A percentile compares a stretch with the other conserved stretches of the same genome.
Evolutionary conservation across 2,797 vertebrate genomes (phyloP).

Genomic region (Squalus acanthias): DNA sequence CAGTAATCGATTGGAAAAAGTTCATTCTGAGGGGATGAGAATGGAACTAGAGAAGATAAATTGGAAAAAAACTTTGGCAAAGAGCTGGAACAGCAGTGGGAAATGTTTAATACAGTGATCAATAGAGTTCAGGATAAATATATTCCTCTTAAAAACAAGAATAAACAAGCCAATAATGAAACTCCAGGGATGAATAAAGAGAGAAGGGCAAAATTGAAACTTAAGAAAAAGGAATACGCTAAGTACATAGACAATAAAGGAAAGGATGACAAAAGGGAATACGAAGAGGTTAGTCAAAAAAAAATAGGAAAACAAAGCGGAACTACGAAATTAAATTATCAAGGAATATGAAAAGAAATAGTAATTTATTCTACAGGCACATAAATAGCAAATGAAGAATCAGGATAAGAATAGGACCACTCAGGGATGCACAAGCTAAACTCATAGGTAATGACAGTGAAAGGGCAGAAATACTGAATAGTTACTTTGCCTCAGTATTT

Average conservation of each 20-base stretch:
- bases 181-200: not conserved
- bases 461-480: too few relatives aligned
- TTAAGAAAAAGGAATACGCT: not conserved
- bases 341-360: too few relatives aligned
- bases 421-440: too few relatives aligned
- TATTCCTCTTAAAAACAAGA: not conserved
- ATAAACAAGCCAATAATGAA: not conserved
- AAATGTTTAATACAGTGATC: not conserved
- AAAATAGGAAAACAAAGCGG: not conserved
- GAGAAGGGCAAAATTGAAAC: not conserved
- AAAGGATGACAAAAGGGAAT: not conserved
- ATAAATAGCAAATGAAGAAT: too few relatives aligned
- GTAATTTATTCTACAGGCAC: too few relatives aligned
- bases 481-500: too few relatives aligned
- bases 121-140: not conserved
- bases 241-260: not conserved
- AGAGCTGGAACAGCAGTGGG: not conserved
- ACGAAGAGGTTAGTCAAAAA: not conserved
- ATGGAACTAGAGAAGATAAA: not conserved
- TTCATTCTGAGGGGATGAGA: not conserved
- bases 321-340: not conserved
- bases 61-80: not conserved
- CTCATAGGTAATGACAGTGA: too few relatives aligned
- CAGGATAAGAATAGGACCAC: too few relatives aligned
- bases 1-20: too few relatives aligned